A percentile compares a stretch with the other conserved stretches of the same genome.
These are phyloP conservation scores for Tangara arthus DNA, from an alignment of 2,797 vertebrate species.

Conservation along the genomic window DNA sequence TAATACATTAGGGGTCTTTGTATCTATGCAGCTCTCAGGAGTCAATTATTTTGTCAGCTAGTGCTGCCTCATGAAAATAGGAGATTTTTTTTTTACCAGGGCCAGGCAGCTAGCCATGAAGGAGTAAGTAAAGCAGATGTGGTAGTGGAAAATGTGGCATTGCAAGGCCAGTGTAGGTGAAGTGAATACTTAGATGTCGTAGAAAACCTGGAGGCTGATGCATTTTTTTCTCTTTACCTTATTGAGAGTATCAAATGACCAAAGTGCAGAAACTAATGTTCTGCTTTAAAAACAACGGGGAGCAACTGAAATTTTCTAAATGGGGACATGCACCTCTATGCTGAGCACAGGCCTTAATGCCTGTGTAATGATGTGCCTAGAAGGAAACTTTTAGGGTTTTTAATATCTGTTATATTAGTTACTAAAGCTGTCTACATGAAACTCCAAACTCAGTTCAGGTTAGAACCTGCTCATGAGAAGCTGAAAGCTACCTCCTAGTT, in stretches of 20 bases:
- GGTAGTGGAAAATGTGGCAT: not conserved
- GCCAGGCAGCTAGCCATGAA: not conserved
- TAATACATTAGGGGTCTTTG: not conserved
- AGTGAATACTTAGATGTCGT: not conserved
- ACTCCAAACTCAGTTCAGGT: not conserved
- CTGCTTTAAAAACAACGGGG: not conserved
- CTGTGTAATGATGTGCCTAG: not conserved
- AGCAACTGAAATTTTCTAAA: not conserved
- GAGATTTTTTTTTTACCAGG: not conserved
- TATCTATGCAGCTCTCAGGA: not conserved
- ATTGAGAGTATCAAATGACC: not conserved
- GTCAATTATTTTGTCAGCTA: constrained; percentile 25
- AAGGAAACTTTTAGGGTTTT: not conserved
- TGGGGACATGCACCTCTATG: not conserved
- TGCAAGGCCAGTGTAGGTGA: not conserved
- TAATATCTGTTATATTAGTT: not conserved
- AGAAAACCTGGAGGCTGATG: not conserved
- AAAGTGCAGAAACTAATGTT: not conserved
- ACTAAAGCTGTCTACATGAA: not conserved
- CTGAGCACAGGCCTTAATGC: not conserved
- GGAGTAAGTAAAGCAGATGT: not conserved
- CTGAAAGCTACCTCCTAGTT: not conserved
- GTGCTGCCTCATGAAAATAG: not conserved
- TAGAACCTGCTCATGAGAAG: not conserved
- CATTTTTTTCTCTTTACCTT: not conserved